Conservation (phyloP, 30 jellyfish, hydroid and myxozoan species). For the Nemopilema nomurai region DNA sequence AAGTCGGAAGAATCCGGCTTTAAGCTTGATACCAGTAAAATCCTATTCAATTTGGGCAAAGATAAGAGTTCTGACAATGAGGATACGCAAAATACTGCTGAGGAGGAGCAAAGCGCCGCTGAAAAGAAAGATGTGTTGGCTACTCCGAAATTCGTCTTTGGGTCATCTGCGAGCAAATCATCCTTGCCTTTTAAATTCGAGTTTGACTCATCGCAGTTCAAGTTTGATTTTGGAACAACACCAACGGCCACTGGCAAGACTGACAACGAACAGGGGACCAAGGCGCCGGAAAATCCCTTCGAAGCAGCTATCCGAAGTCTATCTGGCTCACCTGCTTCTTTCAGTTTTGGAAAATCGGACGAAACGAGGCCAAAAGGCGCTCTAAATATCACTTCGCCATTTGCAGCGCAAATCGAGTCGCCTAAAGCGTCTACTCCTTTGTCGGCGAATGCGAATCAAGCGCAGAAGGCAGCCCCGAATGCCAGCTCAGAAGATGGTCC, state of each 20-base stretch:
- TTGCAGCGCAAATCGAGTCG: background rate
- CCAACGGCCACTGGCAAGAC: slow-evolving; percentile 2
- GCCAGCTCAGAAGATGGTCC: background rate
- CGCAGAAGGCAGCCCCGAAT: background rate
- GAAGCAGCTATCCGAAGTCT: slow-evolving; percentile 23
- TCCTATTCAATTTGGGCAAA: slow-evolving; percentile 3
- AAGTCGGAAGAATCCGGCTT: background rate
- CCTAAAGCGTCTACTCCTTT: slow-evolving; percentile 32
- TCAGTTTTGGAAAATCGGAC: slow-evolving; percentile 27
- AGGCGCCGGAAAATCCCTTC: slow-evolving; percentile 12
- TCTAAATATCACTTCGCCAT: background rate
- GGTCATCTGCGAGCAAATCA: background rate
- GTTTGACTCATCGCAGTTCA: slow-evolving; percentile 23
- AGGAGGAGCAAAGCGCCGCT: background rate
- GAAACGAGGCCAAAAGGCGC: background rate
- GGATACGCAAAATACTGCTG: background rate
- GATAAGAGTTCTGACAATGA: background rate
- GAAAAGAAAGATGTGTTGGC: background rate
- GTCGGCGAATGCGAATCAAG: background rate
- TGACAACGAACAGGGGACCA: background rate
- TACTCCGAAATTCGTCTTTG: background rate
- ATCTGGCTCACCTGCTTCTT: slow-evolving; percentile 25
- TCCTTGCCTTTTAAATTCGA: background rate
- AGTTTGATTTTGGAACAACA: slow-evolving; percentile 18
- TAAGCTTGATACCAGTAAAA: background rate